These are phyloP conservation scores for Phalera bucephala DNA, from an alignment of 2,888 invertebrate species.

Conservation along the genomic window DNA sequence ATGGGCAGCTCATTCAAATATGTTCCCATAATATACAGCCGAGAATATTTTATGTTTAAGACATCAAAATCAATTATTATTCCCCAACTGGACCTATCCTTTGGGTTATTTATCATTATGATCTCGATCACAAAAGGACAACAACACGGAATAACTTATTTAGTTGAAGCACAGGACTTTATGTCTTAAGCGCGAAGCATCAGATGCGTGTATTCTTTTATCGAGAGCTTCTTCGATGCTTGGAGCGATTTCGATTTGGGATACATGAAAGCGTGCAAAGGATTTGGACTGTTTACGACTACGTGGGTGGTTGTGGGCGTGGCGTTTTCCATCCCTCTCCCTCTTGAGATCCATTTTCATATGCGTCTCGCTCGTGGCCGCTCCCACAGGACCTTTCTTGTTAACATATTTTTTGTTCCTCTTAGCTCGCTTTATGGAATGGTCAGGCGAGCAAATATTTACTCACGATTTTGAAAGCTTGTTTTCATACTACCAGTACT, in stretches of 20 bases:
- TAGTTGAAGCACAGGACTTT: slow-evolving; percentile 52
- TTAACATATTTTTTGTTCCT: slow-evolving; percentile 79
- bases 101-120: slow-evolving; percentile 80
- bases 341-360: slow-evolving; percentile 32
- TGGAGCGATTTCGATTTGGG: slow-evolving; percentile 80
- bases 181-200: slow-evolving; percentile 41
- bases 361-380: slow-evolving; percentile 63
- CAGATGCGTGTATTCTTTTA: slow-evolving; percentile 49
- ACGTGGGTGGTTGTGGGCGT: slow-evolving; percentile 83
- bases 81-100: slow-evolving; percentile 74
- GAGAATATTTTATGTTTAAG: slow-evolving; percentile 72
- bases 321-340: slow-evolving; percentile 58
- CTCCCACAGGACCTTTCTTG: slow-evolving; percentile 81
- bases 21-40: slow-evolving; percentile 50
- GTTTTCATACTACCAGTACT: slow-evolving; percentile 69
- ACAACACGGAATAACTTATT: slow-evolving; percentile 76
- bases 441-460: slow-evolving; percentile 81
- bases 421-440: slow-evolving; percentile 70
- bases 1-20: slow-evolving; percentile 31
- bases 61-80: slow-evolving; percentile 82
- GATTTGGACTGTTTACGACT: slow-evolving; percentile 82
- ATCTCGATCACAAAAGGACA: slow-evolving; percentile 78
- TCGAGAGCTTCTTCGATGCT: slow-evolving; percentile 51
- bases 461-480: slow-evolving; percentile 80
- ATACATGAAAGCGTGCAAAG: slow-evolving; percentile 82